phyloP scores from a whole-genome alignment of 2,888 invertebrate species.

The Synanthedon tipuliformis region DNA sequence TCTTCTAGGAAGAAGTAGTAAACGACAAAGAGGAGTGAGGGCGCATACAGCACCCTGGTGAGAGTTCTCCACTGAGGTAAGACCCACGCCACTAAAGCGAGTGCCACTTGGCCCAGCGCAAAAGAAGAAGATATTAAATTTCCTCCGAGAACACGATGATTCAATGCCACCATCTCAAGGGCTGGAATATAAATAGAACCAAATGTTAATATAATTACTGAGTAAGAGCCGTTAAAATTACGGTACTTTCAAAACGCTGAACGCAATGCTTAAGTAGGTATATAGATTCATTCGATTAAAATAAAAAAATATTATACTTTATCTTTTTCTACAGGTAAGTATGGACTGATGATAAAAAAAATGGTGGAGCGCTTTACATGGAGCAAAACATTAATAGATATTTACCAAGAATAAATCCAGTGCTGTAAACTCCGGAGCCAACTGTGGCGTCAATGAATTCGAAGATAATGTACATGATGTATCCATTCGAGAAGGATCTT shows the following conservation, averaged over 20 bases:
- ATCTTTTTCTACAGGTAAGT: too few relatives aligned
- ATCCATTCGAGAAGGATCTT: constrained; percentile 62
- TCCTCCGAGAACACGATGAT: constrained; percentile 74
- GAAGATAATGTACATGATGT: constrained; percentile 59
- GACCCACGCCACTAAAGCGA: constrained; percentile 73
- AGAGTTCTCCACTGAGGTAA: constrained; percentile 75
- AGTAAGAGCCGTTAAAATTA: too few relatives aligned
- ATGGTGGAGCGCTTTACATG: background rate
- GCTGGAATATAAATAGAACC: constrained; percentile 43
- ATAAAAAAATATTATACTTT: too few relatives aligned
- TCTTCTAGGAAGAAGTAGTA: constrained; percentile 75
- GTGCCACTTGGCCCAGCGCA: constrained; percentile 73
- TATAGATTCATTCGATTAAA: too few relatives aligned
- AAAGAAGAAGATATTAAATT: constrained; percentile 75
- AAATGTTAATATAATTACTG: too few relatives aligned
- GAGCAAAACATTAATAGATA: background rate
- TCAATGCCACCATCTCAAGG: constrained; percentile 76
- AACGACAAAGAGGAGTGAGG: constrained; percentile 71
- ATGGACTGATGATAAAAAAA: background rate
- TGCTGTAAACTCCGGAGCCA: constrained; percentile 69
- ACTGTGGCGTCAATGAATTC: constrained; percentile 69
- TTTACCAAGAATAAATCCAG: constrained; percentile 71
- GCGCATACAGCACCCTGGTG: constrained; percentile 72
- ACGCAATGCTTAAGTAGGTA: too few relatives aligned
- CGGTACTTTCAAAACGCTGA: too few relatives aligned